Conservation (phyloP, 2,113 vertebrate species). For the Mionectes macconnelli region DNA sequence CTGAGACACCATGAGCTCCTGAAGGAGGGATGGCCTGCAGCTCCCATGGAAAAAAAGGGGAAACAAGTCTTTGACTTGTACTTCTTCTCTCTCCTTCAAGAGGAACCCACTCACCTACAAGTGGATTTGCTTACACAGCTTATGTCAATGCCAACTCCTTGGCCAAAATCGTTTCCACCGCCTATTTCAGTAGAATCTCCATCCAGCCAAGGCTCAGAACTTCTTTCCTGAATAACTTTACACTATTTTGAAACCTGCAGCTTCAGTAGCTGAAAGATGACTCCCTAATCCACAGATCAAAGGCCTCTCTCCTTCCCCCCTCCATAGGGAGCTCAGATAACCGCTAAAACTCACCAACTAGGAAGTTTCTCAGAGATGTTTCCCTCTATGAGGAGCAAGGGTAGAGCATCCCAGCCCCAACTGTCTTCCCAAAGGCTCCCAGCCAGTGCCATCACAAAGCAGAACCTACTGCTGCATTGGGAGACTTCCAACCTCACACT, state of each 20-base stretch:
- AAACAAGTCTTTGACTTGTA: background rate
- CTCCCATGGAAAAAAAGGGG: background rate
- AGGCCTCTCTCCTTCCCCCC: background rate
- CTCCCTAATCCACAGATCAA: background rate
- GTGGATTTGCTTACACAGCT: background rate
- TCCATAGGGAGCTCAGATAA: background rate
- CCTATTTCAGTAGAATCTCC: background rate
- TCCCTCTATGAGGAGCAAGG: background rate
- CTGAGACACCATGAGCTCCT: background rate
- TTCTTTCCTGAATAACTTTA: background rate
- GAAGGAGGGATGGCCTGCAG: background rate
- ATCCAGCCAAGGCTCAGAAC: background rate
- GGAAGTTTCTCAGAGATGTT: background rate
- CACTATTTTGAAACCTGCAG: accelerated
- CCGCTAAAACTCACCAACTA: background rate
- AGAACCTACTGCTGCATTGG: accelerated
- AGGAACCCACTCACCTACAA: background rate
- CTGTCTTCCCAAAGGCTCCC: background rate
- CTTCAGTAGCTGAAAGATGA: background rate
- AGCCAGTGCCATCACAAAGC: background rate
- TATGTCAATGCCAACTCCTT: background rate
- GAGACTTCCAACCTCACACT: background rate
- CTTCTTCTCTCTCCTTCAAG: background rate
- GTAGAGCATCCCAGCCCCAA: background rate
- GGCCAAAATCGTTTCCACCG: background rate